These are phyloP conservation scores for Bucorvus abyssinicus DNA, from an alignment of 2,797 vertebrate species.

Conservation along the genomic window DNA sequence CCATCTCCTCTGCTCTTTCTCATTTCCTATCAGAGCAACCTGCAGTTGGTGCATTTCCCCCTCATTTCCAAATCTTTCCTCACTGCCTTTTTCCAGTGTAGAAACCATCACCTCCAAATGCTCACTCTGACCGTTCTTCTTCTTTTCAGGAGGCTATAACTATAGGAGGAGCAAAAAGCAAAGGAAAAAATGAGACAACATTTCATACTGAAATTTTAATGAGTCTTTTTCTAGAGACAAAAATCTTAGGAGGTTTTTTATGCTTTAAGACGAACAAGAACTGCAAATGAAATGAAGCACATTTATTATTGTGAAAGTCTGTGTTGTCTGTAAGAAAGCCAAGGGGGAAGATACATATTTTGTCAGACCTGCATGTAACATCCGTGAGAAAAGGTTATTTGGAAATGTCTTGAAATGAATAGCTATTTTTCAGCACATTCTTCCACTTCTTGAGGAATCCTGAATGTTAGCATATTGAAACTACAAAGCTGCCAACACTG, in stretches of 20 bases:
- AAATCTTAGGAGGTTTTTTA: neutral
- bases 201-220: neutral
- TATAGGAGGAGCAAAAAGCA: neutral
- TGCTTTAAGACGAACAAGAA: neutral
- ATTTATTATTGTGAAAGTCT: neutral
- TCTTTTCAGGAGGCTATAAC: neutral
- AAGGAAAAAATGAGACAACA: neutral
- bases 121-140: neutral
- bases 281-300: neutral
- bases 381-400: neutral
- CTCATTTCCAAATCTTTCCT: neutral
- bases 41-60: neutral
- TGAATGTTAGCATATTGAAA: conserved; percentile 1
- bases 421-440: neutral
- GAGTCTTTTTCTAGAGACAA: neutral
- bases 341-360: neutral
- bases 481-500: neutral
- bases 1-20: neutral
- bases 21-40: neutral
- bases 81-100: neutral
- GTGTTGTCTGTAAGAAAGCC: neutral
- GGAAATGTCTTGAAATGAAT: neutral
- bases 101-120: neutral
- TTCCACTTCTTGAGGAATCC: neutral
- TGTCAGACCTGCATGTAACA: neutral